A percentile compares a stretch with the other conserved stretches of the same genome.
Conservation (phyloP, 1,140 invertebrate genomes). For the Zophobas morio region DNA sequence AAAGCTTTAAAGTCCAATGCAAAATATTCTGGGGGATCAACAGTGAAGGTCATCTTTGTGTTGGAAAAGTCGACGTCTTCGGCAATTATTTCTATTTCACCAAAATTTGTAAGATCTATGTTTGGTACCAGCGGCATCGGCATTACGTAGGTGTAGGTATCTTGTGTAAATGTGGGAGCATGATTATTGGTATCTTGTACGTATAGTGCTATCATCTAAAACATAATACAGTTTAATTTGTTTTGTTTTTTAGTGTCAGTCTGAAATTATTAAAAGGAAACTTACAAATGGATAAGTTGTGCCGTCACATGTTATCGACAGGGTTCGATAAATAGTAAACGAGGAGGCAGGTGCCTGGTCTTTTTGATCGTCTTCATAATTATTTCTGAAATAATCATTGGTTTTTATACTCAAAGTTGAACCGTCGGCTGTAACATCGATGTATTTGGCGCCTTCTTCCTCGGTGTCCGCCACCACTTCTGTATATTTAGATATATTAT, state of each 20-base stretch:
- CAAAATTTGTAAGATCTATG: conserved; percentile 52
- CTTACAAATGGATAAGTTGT: too few species aligned
- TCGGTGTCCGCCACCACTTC: too few species aligned
- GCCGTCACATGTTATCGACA: too few species aligned
- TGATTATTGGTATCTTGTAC: conserved; percentile 49
- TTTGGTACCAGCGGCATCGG: conserved; percentile 57
- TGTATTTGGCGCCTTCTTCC: too few species aligned
- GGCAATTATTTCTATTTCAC: conserved; percentile 46
- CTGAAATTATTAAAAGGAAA: not conserved
- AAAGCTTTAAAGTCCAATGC: not conserved
- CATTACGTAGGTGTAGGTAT: conserved; percentile 51
- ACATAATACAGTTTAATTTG: not conserved
- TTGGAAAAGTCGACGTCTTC: conserved; percentile 59
- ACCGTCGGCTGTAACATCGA: too few species aligned
- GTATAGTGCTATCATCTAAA: not conserved
- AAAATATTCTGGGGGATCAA: conserved; percentile 50
- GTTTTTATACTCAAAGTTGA: too few species aligned
- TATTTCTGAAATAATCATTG: too few species aligned
- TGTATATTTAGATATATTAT: too few species aligned
- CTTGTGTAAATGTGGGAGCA: conserved; percentile 18
- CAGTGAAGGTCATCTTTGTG: conserved; percentile 51
- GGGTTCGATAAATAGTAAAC: too few species aligned
- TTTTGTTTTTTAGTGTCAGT: not conserved
- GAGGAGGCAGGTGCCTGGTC: too few species aligned
- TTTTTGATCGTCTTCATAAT: too few species aligned